phyloP scores from a whole-genome alignment of 2,113 vertebrate genomes.

The Tenebrosternarchus preto region DNA sequence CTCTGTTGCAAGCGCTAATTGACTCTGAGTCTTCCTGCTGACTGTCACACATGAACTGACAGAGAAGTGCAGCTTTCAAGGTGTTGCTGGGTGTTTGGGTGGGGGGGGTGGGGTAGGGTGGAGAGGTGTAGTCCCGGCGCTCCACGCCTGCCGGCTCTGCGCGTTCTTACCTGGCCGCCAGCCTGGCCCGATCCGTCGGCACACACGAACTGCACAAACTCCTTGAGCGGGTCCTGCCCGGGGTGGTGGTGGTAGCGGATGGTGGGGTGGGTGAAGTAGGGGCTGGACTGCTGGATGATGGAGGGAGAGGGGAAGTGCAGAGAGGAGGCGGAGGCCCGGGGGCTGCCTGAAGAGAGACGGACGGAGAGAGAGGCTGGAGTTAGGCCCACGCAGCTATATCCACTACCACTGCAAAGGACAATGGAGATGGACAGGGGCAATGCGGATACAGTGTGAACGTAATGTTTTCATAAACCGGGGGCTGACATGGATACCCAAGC shows the following conservation, averaged over 20 bases:
- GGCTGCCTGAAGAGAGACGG: conserved; percentile 80
- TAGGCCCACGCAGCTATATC: not conserved
- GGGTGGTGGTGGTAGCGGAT: conserved; percentile 95
- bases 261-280: conserved; percentile 95
- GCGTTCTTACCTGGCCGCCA: conserved; percentile 84
- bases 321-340: conserved; percentile 90
- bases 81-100: not conserved
- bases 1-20: not conserved
- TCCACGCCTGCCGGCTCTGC: not conserved
- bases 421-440: not conserved
- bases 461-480: not conserved
- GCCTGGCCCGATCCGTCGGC: conserved; percentile 91
- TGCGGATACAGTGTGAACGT: not conserved
- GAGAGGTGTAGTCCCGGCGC: no score
- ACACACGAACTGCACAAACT: conserved; percentile 95
- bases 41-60: not conserved
- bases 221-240: conserved; percentile 93
- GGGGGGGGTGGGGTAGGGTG: no score
- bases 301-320: conserved; percentile 96
- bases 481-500: conserved; percentile 14
- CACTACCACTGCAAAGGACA: not conserved
- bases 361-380: conserved; percentile 32
- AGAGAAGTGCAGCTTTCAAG: not conserved
- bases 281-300: conserved; percentile 97
- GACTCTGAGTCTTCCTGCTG: not conserved